Conservation (phyloP, 23 tunicate species). For the Ascidia mentula region DNA sequence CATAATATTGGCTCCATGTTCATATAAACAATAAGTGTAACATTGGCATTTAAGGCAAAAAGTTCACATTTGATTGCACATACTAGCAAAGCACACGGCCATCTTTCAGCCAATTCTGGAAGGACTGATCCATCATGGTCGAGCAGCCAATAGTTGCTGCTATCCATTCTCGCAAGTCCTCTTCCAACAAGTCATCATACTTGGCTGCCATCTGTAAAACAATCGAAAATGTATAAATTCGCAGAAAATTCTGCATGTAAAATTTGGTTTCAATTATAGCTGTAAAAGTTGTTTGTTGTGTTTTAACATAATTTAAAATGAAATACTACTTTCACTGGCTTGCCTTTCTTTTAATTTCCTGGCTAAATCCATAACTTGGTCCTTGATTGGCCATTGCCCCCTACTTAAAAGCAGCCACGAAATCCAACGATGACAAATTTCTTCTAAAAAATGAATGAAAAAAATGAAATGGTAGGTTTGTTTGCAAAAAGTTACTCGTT, state of each 20-base stretch:
- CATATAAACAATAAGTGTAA: background rate
- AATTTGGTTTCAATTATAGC: too few relatives aligned
- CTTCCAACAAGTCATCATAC: conserved; percentile 59
- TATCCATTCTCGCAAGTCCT: conserved; percentile 72
- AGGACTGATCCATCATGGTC: conserved; percentile 37
- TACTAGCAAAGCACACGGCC: conserved; percentile 72
- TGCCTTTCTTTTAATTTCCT: conserved; percentile 73
- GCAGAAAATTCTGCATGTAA: background rate
- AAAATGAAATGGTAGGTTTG: too few relatives aligned
- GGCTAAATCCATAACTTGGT: conserved; percentile 72
- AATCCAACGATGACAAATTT: background rate
- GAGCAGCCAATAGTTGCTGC: conserved; percentile 58
- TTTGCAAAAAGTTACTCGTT: too few relatives aligned
- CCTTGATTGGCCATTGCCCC: conserved; percentile 71
- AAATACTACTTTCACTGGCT: background rate
- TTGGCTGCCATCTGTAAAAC: conserved; percentile 63
- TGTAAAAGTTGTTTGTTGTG: too few relatives aligned
- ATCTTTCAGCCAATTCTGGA: conserved; percentile 78
- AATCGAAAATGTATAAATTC: background rate
- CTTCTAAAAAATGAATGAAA: background rate
- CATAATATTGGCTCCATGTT: background rate
- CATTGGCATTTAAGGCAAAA: background rate
- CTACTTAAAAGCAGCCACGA: background rate
- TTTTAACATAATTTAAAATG: too few relatives aligned
- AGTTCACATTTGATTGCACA: background rate